Evolutionary conservation across 2,888 invertebrate species (phyloP).

Genomic region (Melanargia galathea): DNA sequence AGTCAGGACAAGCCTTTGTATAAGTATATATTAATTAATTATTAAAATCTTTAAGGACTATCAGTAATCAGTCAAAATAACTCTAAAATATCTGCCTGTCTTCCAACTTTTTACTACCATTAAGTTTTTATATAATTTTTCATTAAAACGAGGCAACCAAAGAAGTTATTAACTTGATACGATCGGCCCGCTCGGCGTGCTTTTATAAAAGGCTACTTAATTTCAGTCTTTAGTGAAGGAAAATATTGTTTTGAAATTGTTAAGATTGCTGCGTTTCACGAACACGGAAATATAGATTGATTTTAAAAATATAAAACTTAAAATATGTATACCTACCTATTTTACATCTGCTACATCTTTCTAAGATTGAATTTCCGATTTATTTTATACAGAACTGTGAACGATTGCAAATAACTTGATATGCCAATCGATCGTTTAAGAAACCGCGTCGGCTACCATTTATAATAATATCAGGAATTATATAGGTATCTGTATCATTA

Average conservation of each 20-base stretch:
- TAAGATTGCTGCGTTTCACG: background rate
- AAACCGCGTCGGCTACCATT: no score
- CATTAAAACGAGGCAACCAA: slow-evolving; percentile 56
- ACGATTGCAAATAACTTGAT: no score
- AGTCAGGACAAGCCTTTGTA: no score
- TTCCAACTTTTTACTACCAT: slow-evolving; percentile 42
- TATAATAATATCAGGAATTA: no score
- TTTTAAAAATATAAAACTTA: background rate
- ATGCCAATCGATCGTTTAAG: no score
- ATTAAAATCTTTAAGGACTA: background rate
- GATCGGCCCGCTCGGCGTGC: slow-evolving; percentile 58
- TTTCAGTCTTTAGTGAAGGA: slow-evolving; percentile 29
- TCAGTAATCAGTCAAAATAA: slow-evolving; percentile 3
- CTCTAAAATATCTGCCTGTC: slow-evolving; percentile 11
- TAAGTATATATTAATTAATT: no score
- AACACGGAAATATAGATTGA: background rate
- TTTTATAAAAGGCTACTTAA: slow-evolving; percentile 51
- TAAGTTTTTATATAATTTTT: slow-evolving; percentile 55
- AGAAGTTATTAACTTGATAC: slow-evolving; percentile 73
- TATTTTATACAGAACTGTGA: background rate
- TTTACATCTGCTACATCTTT: background rate
- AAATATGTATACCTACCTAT: background rate
- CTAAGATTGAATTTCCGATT: background rate
- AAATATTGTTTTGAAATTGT: slow-evolving; percentile 15
- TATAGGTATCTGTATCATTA: no score